These are phyloP conservation scores for Lordiphosa fenestrarum DNA, from an alignment of 2,888 invertebrate genomes.

Conservation along the genomic window DNA sequence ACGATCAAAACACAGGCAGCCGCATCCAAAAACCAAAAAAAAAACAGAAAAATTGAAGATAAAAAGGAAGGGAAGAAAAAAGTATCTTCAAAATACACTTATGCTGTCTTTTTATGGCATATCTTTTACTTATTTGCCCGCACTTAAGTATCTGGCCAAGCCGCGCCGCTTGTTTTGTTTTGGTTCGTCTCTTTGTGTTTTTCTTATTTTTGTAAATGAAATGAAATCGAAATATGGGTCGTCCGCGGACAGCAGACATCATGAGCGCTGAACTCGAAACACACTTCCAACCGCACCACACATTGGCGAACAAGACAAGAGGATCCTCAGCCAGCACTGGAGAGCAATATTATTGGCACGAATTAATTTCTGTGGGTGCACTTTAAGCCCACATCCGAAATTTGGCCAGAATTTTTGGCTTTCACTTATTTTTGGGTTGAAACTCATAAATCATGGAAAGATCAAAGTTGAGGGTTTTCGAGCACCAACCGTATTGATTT, in stretches of 20 bases:
- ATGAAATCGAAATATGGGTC: constrained; percentile 67
- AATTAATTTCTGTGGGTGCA: constrained; percentile 33
- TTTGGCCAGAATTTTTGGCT: constrained; percentile 30
- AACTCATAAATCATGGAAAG: constrained; percentile 13
- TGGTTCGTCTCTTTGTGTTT: constrained; percentile 45
- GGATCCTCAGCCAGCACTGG: constrained; percentile 32
- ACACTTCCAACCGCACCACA: constrained; percentile 49
- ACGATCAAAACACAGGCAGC: constrained; percentile 15
- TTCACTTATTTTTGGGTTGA: constrained; percentile 6
- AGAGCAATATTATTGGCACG: constrained; percentile 43
- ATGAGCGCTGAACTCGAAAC: constrained; percentile 57
- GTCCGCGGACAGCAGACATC: constrained; percentile 39
- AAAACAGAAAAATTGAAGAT: constrained; percentile 2
- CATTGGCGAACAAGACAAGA: constrained; percentile 32
- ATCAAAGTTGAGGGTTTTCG: constrained; percentile 26
- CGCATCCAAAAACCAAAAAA: constrained; percentile 25
- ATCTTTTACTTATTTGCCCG: constrained; percentile 67
- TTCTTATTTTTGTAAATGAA: constrained; percentile 63
- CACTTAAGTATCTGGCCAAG: constrained; percentile 62
- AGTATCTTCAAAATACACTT: constrained; percentile 68
- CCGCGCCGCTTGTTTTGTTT: constrained; percentile 52
- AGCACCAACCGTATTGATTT: constrained; percentile 20
- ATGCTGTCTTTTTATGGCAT: constrained; percentile 64
- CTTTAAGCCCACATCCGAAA: constrained; percentile 38
- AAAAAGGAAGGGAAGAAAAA: constrained; percentile 33